phyloP scores from a whole-genome alignment of 1,140 invertebrate species.

The Wiebesia pumilae region DNA sequence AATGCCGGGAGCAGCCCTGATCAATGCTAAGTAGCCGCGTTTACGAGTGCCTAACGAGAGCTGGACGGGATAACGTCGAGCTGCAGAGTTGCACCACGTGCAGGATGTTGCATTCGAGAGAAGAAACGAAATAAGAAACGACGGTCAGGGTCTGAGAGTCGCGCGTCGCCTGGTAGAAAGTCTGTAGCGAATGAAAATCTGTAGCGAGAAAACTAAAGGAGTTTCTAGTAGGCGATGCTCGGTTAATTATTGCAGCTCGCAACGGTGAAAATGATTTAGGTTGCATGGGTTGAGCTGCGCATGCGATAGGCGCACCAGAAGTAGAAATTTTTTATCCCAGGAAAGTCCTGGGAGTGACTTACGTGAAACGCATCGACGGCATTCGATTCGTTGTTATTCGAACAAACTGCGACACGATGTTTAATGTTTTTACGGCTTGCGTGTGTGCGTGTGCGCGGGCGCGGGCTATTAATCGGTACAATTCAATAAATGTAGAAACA shows the following conservation, averaged over 20 bases:
- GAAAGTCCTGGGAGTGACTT: too few relatives aligned
- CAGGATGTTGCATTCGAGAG: background rate
- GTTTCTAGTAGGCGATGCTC: background rate
- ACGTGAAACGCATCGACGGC: too few relatives aligned
- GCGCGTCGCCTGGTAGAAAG: background rate
- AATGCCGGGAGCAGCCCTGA: background rate
- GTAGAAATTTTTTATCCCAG: too few relatives aligned
- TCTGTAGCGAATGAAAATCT: background rate
- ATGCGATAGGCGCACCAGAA: too few relatives aligned
- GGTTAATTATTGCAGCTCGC: background rate
- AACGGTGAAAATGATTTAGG: background rate
- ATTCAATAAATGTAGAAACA: too few relatives aligned
- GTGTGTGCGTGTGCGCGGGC: too few relatives aligned
- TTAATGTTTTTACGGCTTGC: too few relatives aligned
- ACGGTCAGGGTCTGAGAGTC: too few relatives aligned
- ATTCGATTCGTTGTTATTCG: too few relatives aligned
- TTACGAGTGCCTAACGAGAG: background rate
- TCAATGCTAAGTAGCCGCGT: conserved; percentile 10
- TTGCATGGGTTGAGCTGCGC: background rate
- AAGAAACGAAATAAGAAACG: background rate
- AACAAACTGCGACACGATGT: too few relatives aligned
- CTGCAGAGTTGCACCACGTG: background rate
- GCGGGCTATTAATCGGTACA: too few relatives aligned
- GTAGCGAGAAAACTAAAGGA: background rate
- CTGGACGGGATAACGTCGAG: background rate